Evolutionary conservation across 53 echinoderm and acorn worm genomes (phyloP).

Genomic region (Glandiceps talaboti): DNA sequence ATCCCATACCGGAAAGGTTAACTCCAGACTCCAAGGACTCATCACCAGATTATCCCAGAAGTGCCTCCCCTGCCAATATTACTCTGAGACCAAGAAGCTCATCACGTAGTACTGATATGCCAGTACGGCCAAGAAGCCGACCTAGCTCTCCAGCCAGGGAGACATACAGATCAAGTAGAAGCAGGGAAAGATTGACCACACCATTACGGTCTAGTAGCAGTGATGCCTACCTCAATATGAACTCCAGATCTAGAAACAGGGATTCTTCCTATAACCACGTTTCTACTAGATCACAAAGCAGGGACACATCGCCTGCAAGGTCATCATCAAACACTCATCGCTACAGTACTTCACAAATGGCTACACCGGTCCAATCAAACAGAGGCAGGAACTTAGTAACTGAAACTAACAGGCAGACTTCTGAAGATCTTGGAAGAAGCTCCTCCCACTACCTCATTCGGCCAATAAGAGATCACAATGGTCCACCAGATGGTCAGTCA

Average conservation of each 20-base stretch:
- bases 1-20: constrained; percentile 34
- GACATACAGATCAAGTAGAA: neutral
- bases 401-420: neutral
- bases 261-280: neutral
- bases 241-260: neutral
- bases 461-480: neutral
- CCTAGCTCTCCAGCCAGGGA: neutral
- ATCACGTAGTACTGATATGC: neutral
- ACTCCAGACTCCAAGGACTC: constrained; percentile 7
- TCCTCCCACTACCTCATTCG: neutral
- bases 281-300: neutral
- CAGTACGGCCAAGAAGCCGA: neutral
- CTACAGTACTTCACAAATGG: neutral
- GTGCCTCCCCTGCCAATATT: neutral
- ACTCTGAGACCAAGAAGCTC: neutral
- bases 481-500: constrained; percentile 6
- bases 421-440: neutral
- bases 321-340: neutral
- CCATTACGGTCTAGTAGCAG: neutral
- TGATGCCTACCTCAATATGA: neutral
- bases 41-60: neutral
- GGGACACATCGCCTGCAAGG: neutral
- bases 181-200: neutral
- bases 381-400: neutral
- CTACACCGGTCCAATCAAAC: neutral